A percentile compares a stretch with the other conserved stretches of the same genome.
Conservation (phyloP, 37 sponge, comb jelly and placozoan species). For the Halisarca cf. caerulea region DNA sequence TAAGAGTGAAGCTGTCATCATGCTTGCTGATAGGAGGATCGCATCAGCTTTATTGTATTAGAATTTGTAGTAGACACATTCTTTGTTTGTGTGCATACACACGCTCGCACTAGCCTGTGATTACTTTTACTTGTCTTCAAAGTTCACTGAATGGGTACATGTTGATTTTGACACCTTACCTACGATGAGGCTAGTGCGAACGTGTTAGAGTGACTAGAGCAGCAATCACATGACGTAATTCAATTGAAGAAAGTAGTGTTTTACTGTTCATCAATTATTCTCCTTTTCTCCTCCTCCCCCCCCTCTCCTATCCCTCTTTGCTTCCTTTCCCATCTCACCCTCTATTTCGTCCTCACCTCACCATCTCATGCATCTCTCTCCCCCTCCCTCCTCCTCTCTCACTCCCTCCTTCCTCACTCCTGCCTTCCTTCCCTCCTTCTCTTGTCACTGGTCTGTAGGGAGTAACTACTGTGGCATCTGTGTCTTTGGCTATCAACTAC, state of each 20-base stretch:
- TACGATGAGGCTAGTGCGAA: conserved; percentile 29
- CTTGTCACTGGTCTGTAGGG: conserved; percentile 32
- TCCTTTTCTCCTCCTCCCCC: too few relatives aligned
- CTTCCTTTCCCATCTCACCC: too few relatives aligned
- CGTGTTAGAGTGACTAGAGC: background rate
- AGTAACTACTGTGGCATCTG: conserved; percentile 79
- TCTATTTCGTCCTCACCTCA: background rate
- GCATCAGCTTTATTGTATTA: too few relatives aligned
- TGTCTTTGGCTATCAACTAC: conserved; percentile 89
- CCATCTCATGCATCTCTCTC: background rate
- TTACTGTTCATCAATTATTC: too few relatives aligned
- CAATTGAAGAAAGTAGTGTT: too few relatives aligned
- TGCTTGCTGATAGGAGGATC: too few relatives aligned
- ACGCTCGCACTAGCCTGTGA: conserved; percentile 24
- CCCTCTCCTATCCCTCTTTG: too few relatives aligned
- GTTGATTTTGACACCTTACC: conserved; percentile 30
- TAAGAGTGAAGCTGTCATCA: too few relatives aligned
- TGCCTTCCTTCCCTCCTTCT: background rate
- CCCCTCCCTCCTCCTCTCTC: background rate
- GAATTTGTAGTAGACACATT: background rate
- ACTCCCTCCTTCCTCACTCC: background rate
- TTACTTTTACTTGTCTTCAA: conserved; percentile 27
- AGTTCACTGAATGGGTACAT: conserved; percentile 4
- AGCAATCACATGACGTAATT: too few relatives aligned
- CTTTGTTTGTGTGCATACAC: background rate